These are phyloP conservation scores for Nudaria mundana DNA, from an alignment of 2,888 invertebrate genomes.

Conservation along the genomic window DNA sequence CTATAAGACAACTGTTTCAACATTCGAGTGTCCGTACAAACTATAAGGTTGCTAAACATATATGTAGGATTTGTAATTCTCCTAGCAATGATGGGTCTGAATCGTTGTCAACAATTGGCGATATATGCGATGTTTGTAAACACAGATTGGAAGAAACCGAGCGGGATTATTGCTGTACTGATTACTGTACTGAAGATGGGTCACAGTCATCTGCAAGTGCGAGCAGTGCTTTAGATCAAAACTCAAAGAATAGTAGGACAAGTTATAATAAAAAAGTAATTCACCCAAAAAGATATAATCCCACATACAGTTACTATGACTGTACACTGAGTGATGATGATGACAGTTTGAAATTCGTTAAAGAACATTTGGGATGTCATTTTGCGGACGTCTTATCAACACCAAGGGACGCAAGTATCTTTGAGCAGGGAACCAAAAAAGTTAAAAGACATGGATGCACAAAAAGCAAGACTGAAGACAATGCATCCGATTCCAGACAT, in stretches of 20 bases:
- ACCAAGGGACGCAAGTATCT: constrained; percentile 2
- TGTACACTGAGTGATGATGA: too few relatives aligned
- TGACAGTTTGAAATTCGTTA: neutral
- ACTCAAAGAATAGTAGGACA: neutral
- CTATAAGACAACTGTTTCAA: constrained; percentile 15
- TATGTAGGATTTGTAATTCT: constrained; percentile 5
- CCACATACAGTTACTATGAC: too few relatives aligned
- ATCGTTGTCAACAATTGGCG: neutral
- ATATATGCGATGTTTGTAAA: neutral
- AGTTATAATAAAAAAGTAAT: too few relatives aligned
- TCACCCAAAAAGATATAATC: too few relatives aligned
- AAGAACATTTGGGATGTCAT: neutral
- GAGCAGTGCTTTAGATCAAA: too few relatives aligned
- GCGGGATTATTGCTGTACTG: constrained; percentile 1
- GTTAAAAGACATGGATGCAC: neutral
- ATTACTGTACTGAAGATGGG: neutral
- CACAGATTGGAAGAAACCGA: neutral
- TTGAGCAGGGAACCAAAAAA: constrained; percentile 2
- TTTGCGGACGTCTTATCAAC: constrained; percentile 14
- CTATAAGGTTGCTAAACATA: neutral
- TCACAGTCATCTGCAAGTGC: neutral
- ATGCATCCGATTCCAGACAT: neutral
- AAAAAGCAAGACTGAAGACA: neutral
- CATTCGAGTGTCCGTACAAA: constrained; percentile 1
- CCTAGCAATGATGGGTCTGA: neutral